These are phyloP conservation scores for Macropodus opercularis DNA, from an alignment of 2,797 vertebrate genomes.

Conservation along the genomic window DNA sequence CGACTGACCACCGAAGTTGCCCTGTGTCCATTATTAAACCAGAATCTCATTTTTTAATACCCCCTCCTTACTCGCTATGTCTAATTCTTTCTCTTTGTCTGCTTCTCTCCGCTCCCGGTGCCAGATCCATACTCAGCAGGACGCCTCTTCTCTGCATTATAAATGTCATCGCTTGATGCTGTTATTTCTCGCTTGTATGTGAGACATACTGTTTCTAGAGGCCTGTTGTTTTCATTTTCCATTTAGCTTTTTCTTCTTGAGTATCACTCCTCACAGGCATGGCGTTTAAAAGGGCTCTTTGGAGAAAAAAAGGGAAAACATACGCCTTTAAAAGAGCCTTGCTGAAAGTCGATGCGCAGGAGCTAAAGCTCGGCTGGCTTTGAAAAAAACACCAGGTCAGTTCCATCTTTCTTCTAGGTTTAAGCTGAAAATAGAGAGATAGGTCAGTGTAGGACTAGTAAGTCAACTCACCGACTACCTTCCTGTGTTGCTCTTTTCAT, in stretches of 20 bases:
- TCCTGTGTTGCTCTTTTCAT: constrained; percentile 27
- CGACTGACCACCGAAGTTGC: constrained; percentile 49
- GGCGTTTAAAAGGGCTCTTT: constrained; percentile 44
- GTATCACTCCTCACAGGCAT: constrained; percentile 44
- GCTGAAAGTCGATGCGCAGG: constrained; percentile 44
- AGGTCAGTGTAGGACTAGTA: constrained; percentile 9
- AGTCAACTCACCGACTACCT: constrained; percentile 26
- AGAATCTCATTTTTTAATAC: constrained; percentile 50
- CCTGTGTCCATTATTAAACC: constrained; percentile 69
- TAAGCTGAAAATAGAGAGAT: constrained; percentile 34
- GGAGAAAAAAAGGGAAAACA: constrained; percentile 18
- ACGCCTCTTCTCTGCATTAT: constrained; percentile 41
- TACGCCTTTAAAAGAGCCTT: constrained; percentile 37
- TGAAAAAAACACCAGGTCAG: constrained; percentile 42
- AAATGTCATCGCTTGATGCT: constrained; percentile 35
- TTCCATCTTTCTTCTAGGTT: constrained; percentile 37
- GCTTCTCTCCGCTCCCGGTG: neutral
- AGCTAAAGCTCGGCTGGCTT: constrained; percentile 35
- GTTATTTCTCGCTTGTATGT: constrained; percentile 35
- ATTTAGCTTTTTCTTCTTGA: constrained; percentile 43
- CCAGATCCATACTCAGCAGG: constrained; percentile 49
- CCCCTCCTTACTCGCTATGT: constrained; percentile 2
- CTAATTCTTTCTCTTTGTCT: neutral
- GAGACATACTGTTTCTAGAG: constrained; percentile 25
- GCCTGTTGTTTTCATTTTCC: constrained; percentile 49